Percentiles rank a stretch among this genome's conserved stretches.
phyloP scores from a whole-genome alignment of 2,113 vertebrate species.

The Pelmatolapia mariae region DNA sequence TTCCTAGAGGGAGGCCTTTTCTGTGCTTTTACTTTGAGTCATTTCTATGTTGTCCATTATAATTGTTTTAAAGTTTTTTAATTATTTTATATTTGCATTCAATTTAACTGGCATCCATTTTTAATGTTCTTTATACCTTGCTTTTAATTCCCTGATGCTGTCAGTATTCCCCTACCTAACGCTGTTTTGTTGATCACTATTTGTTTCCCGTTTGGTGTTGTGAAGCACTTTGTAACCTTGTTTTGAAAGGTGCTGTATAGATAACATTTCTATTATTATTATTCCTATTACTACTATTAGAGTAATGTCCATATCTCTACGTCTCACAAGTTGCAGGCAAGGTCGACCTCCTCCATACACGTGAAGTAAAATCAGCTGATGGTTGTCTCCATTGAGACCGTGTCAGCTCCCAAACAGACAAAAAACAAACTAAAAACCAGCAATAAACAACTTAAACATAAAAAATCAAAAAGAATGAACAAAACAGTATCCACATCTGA shows the following conservation, averaged over 20 bases:
- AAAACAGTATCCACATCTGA: no score
- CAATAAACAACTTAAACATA: no score
- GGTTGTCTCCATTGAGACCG: no score
- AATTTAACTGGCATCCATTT: not conserved
- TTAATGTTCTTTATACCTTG: not conserved
- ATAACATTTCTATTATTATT: not conserved
- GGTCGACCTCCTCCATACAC: not conserved
- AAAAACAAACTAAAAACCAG: no score
- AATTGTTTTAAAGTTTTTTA: not conserved
- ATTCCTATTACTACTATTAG: not conserved
- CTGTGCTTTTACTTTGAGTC: not conserved
- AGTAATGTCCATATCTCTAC: not conserved
- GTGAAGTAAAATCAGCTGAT: not conserved
- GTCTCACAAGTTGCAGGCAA: not conserved
- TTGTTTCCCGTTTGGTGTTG: not conserved
- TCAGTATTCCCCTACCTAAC: not conserved
- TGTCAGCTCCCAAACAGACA: no score
- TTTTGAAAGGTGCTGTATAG: not conserved
- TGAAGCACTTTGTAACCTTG: not conserved
- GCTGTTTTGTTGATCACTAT: not conserved
- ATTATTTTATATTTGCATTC: rapidly evolving
- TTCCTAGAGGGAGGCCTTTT: not conserved
- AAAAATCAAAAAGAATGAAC: no score
- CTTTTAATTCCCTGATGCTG: not conserved
- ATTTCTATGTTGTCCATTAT: not conserved